These are phyloP conservation scores for Atta cephalotes DNA, from an alignment of 1,140 invertebrate species.

Conservation along the genomic window DNA sequence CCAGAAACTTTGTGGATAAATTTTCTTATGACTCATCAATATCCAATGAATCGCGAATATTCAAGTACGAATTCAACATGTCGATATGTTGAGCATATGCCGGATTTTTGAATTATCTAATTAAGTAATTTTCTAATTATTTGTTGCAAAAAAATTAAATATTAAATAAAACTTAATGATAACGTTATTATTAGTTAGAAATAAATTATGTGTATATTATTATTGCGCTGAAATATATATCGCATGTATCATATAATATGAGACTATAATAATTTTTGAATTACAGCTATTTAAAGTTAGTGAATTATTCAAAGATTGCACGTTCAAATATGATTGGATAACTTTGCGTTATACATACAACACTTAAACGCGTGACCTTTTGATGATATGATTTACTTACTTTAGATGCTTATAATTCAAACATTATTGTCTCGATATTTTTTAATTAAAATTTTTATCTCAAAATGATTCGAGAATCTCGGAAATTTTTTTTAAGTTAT, in stretches of 20 bases:
- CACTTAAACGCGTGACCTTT: too few relatives aligned
- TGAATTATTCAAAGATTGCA: too few relatives aligned
- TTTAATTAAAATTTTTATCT: too few relatives aligned
- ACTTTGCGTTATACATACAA: too few relatives aligned
- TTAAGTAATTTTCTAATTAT: background rate
- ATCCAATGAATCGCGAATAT: background rate
- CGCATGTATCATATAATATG: background rate
- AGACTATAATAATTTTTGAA: too few relatives aligned
- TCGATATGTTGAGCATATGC: background rate
- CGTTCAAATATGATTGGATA: too few relatives aligned
- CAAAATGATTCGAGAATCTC: too few relatives aligned
- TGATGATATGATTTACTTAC: too few relatives aligned
- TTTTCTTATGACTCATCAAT: slow-evolving; percentile 11
- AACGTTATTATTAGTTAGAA: background rate
- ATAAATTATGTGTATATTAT: background rate
- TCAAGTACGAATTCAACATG: slow-evolving; percentile 7
- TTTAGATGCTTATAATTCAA: too few relatives aligned
- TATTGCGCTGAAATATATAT: background rate
- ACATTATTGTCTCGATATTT: too few relatives aligned
- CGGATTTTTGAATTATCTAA: background rate
- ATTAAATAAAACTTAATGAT: background rate
- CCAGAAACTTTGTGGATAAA: slow-evolving; percentile 42
- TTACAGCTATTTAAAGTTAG: too few relatives aligned
- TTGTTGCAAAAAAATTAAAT: background rate
- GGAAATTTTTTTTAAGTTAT: too few relatives aligned